Base-by-base conservation (phyloP, 2,797 vertebrate genomes). In the Rhabdomys pumilio region DNA sequence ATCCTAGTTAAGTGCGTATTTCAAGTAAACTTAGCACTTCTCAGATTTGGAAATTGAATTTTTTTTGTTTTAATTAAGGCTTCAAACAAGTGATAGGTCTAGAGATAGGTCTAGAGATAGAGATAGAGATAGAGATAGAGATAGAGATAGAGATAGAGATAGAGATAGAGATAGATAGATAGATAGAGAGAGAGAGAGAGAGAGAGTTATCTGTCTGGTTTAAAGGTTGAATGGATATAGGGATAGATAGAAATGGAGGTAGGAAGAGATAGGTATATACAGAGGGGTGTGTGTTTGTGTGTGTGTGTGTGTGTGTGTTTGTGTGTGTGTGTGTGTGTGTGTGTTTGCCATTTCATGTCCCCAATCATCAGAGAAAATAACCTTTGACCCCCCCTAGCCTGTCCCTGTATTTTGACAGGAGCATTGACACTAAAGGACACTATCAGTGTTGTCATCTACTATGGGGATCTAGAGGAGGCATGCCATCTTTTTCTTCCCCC, bases 341-440 rank as follows among this genome's bases (percentile, higher is more conserved):
- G 9, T 63, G 24, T 63, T 76, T 90, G 65, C 65, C 26, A 79
- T 79, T 59, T n/a, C 7, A 19, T 15, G 13, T 0, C 24, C 31
- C n/a, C 90, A 15, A 5, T 80, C 29, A 88, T 2, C 61, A 11
- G 38, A 89, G 88, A 87, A 93, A 94, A 89, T 76, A 76, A 61
- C 72, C 13, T 94, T 94, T 76, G 19, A 10, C 53, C 61, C 61
- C 53, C 61, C 61, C 15, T 82, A 79, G 4, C 24, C 67, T 75
- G 4, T 41, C 24, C 50, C 75, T 94, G 9, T 24, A 53, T 75
- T 81, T 15, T 26, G 72, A 88, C 20, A 59, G 88, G 53, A 95
- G 80, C 83, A 84, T 29, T 17, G 50, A n/a, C 38, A 38, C 31
- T 0, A 26, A 47, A 67, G 77, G 59, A 22, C 67, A 57, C 34